phyloP scores from a whole-genome alignment of 2,888 invertebrate species.

The Orthosia cruda region DNA sequence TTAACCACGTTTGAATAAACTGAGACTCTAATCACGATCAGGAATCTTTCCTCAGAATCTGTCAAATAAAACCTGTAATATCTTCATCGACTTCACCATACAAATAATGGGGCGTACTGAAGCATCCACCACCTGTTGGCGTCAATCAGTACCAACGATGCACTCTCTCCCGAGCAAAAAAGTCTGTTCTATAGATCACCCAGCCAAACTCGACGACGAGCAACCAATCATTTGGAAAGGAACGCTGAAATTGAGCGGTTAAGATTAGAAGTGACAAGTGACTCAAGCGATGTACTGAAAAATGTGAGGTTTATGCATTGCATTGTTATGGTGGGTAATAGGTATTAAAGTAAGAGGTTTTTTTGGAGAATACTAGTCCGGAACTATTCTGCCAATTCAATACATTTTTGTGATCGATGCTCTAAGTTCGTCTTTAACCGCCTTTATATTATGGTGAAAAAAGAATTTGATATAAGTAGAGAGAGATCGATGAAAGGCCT shows the following conservation, averaged over 20 bases:
- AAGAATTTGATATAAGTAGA: no score
- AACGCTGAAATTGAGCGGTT: constrained; percentile 25
- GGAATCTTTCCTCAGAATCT: not conserved
- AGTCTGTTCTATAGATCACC: constrained; percentile 26
- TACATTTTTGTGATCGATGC: no score
- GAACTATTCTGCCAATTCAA: not conserved
- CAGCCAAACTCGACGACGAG: constrained; percentile 7
- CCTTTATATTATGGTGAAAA: no score
- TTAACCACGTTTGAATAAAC: not conserved
- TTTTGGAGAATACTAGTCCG: not conserved
- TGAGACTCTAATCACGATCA: not conserved
- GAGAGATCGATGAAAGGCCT: no score
- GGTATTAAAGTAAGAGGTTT: not conserved
- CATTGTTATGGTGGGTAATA: not conserved
- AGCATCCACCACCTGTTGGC: constrained; percentile 29
- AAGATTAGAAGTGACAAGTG: constrained; percentile 20
- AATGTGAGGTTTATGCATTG: not conserved
- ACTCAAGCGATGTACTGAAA: not conserved
- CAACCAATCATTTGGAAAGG: constrained; percentile 35
- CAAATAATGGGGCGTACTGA: constrained; percentile 10
- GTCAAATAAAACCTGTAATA: constrained; percentile 11
- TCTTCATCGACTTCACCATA: constrained; percentile 22
- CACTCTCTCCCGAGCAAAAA: constrained; percentile 37
- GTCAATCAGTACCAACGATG: constrained; percentile 37
- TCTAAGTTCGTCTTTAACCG: no score